Conservation (phyloP, 2,797 vertebrate species). For the Acipenser oxyrinchus region DNA sequence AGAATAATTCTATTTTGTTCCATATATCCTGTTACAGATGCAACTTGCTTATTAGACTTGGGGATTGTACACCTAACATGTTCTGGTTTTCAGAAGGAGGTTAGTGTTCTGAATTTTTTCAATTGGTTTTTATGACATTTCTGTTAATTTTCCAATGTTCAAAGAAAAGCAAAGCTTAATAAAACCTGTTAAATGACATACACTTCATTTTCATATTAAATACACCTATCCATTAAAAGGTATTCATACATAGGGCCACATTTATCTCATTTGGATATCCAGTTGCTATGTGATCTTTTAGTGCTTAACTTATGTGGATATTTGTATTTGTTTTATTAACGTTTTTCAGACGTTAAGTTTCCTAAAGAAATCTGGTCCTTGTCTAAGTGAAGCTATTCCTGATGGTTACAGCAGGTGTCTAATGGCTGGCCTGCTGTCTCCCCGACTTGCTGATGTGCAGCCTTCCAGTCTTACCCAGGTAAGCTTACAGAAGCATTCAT, state of each 20-base stretch:
- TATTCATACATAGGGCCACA: no score
- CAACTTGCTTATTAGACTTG: constrained; percentile 77
- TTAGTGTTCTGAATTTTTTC: constrained; percentile 32
- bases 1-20: not conserved
- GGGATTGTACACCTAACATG: constrained; percentile 86
- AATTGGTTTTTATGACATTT: no score
- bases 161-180: not conserved
- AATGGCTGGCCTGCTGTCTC: constrained; percentile 82
- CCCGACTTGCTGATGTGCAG: constrained; percentile 73
- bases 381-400: constrained; percentile 73
- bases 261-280: not conserved
- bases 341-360: constrained; percentile 76
- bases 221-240: no score
- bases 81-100: constrained; percentile 90
- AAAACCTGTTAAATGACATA: no score
- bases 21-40: constrained; percentile 58
- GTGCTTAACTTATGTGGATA: not conserved
- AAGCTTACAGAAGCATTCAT: constrained; percentile 13
- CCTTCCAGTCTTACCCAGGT: constrained; percentile 72
- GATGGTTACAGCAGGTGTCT: constrained; percentile 83
- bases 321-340: constrained; percentile 8
- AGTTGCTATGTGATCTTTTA: not conserved
- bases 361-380: constrained; percentile 79
- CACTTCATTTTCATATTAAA: no score
- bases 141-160: not conserved